Evolutionary conservation across 2,888 invertebrate genomes (phyloP), one percentile per base, ranked within the genome.

Genomic region (Cyrtodaria siliqua): DNA sequence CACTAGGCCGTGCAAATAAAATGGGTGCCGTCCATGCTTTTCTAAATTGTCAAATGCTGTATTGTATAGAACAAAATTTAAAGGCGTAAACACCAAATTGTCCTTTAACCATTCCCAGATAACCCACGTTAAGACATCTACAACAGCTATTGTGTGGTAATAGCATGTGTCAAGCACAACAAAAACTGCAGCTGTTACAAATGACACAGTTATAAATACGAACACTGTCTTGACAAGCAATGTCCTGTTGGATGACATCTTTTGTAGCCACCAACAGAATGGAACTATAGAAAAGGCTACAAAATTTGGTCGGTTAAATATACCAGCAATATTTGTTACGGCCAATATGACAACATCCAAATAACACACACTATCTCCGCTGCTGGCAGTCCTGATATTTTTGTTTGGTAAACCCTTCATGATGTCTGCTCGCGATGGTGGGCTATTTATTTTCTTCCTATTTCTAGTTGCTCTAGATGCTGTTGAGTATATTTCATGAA

Each of bases 251-350:
- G 18, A 23, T 29, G n/a, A 55, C 27, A 64, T 27, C 42, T 24
- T 18, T n/a, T 50, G 55, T 20, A 88, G 27, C 89, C 89, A 92
- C 61, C 79, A 86, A 1, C 90, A 2, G 33, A 85, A 94, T 23
- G 98, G 97, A 6, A 96, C 95, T 24, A 96, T 94, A 1, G 97
- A 96, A 93, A 96, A 98, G 0, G 96, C 95, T 49, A 97, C 92
- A 93, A 98, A 99, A 0, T 98, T 98, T 24, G 98, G 98, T 56
- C 98, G 95, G 92, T 98, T 98, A 90, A 98, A 99, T 77, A 97
- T 95, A 0, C 98, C 94, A 9, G 88, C 76, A 1, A 91, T 87
- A n/a, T 91, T 74, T 6, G 93, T 56, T 2, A 90, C 61, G 4
- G 92, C 91, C 23, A 93, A 42, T 9, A 56, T 6, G 16, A 44